phyloP scores from a whole-genome alignment of 1,140 invertebrate genomes.

The Thaumatotibia leucotreta region DNA sequence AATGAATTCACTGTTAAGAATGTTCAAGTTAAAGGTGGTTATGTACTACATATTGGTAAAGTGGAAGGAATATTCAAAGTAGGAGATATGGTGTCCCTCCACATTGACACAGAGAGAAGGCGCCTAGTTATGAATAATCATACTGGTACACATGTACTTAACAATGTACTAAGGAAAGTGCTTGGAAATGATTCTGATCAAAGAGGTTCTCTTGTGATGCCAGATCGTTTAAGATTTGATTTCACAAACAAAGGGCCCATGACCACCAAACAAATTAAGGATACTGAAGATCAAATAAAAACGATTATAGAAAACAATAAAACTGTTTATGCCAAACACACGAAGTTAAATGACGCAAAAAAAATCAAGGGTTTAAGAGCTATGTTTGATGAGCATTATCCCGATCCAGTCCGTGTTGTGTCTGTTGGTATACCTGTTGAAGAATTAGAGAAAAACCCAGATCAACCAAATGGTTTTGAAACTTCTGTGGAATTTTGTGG shows the following conservation, averaged over 20 bases:
- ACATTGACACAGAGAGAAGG: constrained; percentile 90
- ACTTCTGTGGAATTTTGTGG: constrained; percentile 99
- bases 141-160: constrained; percentile 98
- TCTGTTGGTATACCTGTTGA: constrained; percentile 96
- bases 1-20: constrained; percentile 96
- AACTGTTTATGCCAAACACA: constrained; percentile 93
- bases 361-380: constrained; percentile 96
- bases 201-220: constrained; percentile 98
- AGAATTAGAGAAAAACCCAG: constrained; percentile 91
- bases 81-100: constrained; percentile 90
- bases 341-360: constrained; percentile 90
- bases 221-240: constrained; percentile 97
- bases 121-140: constrained; percentile 98
- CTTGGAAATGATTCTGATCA: constrained; percentile 96
- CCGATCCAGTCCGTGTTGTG: constrained; percentile 98
- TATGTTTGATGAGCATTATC: constrained; percentile 99
- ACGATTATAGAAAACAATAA: constrained; percentile 88
- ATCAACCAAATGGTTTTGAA: constrained; percentile 83
- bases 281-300: constrained; percentile 88
- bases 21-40: constrained; percentile 97
- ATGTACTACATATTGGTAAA: constrained; percentile 94
- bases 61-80: constrained; percentile 90
- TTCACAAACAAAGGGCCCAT: constrained; percentile 97
- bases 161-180: constrained; percentile 94
- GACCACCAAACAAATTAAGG: constrained; percentile 90